These are phyloP conservation scores for Leptinotarsa peninsularis DNA, from an alignment of 2,888 invertebrate species.

Conservation along the genomic window DNA sequence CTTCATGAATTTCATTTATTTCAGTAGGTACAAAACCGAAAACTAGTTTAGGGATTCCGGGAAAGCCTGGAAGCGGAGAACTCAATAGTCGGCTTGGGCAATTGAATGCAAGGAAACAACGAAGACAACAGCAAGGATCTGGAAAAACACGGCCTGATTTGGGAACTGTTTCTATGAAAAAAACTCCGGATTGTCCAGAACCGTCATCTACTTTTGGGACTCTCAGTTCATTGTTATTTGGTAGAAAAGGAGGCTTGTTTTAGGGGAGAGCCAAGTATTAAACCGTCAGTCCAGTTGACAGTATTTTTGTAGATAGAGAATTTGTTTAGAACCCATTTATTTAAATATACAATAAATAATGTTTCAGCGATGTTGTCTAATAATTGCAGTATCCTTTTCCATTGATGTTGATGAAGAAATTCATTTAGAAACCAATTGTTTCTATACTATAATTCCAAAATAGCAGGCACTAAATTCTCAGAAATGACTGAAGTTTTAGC, in stretches of 20 bases:
- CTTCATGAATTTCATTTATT: background rate
- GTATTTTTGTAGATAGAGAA: constrained; percentile 17
- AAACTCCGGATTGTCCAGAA: constrained; percentile 53
- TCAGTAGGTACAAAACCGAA: constrained; percentile 55
- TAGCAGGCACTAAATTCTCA: no score
- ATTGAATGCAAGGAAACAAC: constrained; percentile 67
- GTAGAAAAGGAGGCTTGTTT: constrained; percentile 86
- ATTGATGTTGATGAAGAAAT: background rate
- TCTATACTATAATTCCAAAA: no score
- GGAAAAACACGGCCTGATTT: constrained; percentile 73
- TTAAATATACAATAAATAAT: constrained; percentile 4
- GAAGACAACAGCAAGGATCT: constrained; percentile 69
- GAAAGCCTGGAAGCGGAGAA: constrained; percentile 72
- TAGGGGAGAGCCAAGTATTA: constrained; percentile 59
- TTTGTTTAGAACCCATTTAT: constrained; percentile 19
- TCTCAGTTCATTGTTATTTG: constrained; percentile 83
- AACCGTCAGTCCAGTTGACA: constrained; percentile 16
- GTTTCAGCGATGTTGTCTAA: background rate
- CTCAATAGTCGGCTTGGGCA: constrained; percentile 66
- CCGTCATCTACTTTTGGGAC: constrained; percentile 72
- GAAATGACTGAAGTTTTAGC: no score
- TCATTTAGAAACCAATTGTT: no score
- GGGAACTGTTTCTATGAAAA: constrained; percentile 67
- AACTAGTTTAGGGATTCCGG: constrained; percentile 71
- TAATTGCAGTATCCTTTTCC: background rate